phyloP scores from a whole-genome alignment of 2,113 vertebrate species.

The Balaeniceps rex region DNA sequence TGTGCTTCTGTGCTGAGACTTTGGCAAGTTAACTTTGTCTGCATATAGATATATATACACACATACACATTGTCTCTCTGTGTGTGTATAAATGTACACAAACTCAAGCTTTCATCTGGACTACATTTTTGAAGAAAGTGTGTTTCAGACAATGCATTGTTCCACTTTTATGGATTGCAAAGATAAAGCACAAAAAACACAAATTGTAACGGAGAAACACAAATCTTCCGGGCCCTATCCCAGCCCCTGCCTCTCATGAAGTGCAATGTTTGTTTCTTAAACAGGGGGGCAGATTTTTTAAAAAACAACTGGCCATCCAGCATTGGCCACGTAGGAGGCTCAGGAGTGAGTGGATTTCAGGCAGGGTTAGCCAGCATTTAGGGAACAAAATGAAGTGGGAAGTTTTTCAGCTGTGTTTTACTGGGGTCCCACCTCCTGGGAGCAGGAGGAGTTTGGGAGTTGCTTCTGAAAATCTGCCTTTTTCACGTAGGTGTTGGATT shows the following conservation, averaged over 20 bases:
- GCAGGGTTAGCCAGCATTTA: neutral
- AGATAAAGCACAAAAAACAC: neutral
- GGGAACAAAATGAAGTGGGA: neutral
- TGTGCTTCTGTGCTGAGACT: neutral
- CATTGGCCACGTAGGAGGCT: neutral
- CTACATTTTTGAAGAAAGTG: constrained; percentile 13
- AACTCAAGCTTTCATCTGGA: constrained; percentile 17
- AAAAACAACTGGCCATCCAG: neutral
- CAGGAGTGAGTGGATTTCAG: neutral
- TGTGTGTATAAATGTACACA: neutral
- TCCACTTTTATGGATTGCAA: neutral
- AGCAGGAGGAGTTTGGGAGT: constrained; percentile 31
- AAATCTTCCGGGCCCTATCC: neutral
- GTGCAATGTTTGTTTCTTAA: neutral
- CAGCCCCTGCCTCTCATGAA: neutral
- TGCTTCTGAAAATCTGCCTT: constrained; percentile 51
- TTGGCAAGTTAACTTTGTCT: neutral
- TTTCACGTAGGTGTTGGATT: constrained; percentile 49
- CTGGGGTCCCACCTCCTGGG: neutral
- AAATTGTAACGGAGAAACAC: neutral
- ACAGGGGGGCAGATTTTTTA: neutral
- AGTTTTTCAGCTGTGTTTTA: constrained; percentile 5
- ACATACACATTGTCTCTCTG: neutral
- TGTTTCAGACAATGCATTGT: neutral
- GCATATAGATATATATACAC: neutral